A percentile compares a stretch with the other conserved stretches of the same genome.
Conservation (phyloP, 2,797 vertebrate genomes). For the Mormyrus hasselquistii region DNA sequence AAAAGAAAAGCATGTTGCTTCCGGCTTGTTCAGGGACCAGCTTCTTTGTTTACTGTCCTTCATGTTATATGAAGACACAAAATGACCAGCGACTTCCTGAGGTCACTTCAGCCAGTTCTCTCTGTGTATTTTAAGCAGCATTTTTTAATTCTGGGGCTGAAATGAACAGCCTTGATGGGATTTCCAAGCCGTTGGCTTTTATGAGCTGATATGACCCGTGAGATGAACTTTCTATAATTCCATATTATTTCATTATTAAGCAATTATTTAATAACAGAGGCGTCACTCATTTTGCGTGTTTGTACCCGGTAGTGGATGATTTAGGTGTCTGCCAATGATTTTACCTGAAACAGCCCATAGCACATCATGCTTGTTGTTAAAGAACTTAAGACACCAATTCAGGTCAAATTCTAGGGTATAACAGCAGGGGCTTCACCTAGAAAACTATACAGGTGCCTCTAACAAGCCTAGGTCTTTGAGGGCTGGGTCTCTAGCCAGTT, state of each 20-base stretch:
- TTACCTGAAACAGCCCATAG: neutral
- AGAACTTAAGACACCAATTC: neutral
- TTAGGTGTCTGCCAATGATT: neutral
- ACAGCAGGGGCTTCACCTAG: neutral
- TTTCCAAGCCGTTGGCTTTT: neutral
- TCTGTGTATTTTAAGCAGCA: neutral
- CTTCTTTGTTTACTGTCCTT: neutral
- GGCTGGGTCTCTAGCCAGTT: neutral
- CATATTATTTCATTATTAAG: neutral
- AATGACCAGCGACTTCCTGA: neutral
- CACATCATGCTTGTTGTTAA: neutral
- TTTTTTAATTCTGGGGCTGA: neutral
- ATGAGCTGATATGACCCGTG: neutral
- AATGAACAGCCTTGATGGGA: neutral
- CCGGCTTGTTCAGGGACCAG: too few species aligned
- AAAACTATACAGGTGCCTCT: neutral
- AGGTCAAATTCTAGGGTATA: neutral
- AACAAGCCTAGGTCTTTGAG: neutral
- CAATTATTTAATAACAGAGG: neutral
- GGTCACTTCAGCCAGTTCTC: neutral
- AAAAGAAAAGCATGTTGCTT: neutral
- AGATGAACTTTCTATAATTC: neutral
- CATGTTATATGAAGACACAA: neutral
- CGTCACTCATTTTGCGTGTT: neutral
- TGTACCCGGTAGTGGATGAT: neutral